Percentiles rank a stretch among this genome's conserved stretches.
Evolutionary conservation across 2,888 invertebrate genomes (phyloP).

Genomic region (Leptura quadrifasciata): DNA sequence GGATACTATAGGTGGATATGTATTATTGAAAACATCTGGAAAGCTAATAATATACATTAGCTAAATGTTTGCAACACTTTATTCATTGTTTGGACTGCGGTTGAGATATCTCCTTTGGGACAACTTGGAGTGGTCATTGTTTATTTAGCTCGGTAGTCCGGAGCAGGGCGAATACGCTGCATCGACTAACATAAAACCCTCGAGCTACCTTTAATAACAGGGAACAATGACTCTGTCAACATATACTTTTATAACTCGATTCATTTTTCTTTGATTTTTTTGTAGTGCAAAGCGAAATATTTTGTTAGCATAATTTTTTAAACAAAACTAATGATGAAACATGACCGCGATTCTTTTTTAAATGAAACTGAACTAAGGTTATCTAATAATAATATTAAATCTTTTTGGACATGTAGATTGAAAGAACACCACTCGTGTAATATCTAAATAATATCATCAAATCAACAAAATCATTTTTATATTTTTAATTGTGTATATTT

Average conservation of each 20-base stretch:
- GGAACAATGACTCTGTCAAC: constrained; percentile 40
- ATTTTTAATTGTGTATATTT: too few relatives aligned
- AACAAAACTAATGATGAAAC: too few relatives aligned
- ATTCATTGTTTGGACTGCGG: constrained; percentile 63
- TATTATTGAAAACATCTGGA: constrained; percentile 59
- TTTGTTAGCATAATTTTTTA: too few relatives aligned
- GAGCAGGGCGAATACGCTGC: constrained; percentile 30
- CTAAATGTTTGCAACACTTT: constrained; percentile 65
- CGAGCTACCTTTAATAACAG: constrained; percentile 39
- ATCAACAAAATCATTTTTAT: too few relatives aligned
- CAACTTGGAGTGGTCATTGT: constrained; percentile 67
- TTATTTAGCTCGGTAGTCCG: constrained; percentile 62
- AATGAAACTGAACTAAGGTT: too few relatives aligned
- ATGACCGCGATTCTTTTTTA: too few relatives aligned
- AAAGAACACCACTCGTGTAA: too few relatives aligned
- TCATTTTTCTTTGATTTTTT: constrained; percentile 39
- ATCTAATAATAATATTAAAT: too few relatives aligned
- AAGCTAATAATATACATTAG: constrained; percentile 62
- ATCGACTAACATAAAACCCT: constrained; percentile 42
- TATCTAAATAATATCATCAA: too few relatives aligned
- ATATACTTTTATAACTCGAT: constrained; percentile 44
- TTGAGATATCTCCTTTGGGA: constrained; percentile 65
- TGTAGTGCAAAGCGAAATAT: too few relatives aligned
- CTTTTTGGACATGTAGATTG: too few relatives aligned
- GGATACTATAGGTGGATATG: constrained; percentile 51